Evolutionary conservation across 2,797 vertebrate species (phyloP), one percentile per base, ranked within the genome.

Genomic region (Artibeus jamaicensis): DNA sequence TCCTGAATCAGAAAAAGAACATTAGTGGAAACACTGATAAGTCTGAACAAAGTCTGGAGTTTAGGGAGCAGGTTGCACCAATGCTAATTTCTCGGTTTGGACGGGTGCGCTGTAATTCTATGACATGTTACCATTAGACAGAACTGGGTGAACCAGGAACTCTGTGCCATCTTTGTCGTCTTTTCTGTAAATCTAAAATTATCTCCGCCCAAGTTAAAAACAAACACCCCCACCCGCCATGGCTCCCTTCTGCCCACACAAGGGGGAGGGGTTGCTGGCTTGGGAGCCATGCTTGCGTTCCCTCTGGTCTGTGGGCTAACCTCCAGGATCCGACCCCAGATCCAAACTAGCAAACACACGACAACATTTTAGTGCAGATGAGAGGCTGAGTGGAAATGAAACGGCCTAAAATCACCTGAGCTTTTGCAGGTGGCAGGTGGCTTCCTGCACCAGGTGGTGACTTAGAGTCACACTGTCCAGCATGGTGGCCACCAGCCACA

Each of bases 141-240:
- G 76, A 76, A 24, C 68, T n/a, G 3, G 5, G 62, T 3, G 65
- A 42, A 44, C 11, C 0, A 0, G 42, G n/a, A 70, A 39, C 82
- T 86, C 57, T 76, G 19, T 15, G 15, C 88, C 76, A 34, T 59
- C 74, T 83, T 46, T n/a, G 32, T 39, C 76, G 81, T 42, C 77
- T 89, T 91, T 59, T 34, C 76, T 42, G 9, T 79, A 73, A 87
- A 29, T 84, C 76, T 93, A 48, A 76, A 87, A 79, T 93, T 62
- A 89, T 26, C 34, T 29, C 42, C 12, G 0, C 9, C 59, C 53
- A 86, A 88, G 18, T 42, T 50, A 83, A 48, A 68, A 88, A 48
- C 26, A 59, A 26, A 73, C 44, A n/a, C 22, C 11, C 42, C 29
- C 32, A 0, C 15, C 2, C 14, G 1, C 42, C 5, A 2, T 5